Evolutionary conservation across 2,888 invertebrate genomes (phyloP), one percentile per base, ranked within the genome.

Genomic region (Hydrotaea diabolus): DNA sequence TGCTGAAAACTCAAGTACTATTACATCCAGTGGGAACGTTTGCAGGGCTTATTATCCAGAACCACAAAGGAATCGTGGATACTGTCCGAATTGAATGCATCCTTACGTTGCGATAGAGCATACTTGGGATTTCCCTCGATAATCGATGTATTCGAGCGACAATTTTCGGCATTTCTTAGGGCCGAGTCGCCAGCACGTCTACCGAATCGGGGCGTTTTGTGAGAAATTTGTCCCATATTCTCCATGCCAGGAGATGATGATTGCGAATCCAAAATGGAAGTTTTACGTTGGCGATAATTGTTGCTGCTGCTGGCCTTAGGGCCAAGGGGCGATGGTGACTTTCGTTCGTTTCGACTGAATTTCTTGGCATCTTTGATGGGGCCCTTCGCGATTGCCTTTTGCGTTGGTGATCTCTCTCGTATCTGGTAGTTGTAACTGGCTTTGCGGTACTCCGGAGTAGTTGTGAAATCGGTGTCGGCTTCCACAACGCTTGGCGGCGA

Each of bases 21-120:
- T 74, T 92, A 91, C 91, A 92, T 92, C 92, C 92, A 92, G 74
- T 89, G 89, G 87, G 89, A 90, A 86, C 91, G 90, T 80, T 91
- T 91, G 80, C 89, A 90, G 0, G 91, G 91, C 69, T 92, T 92
- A 64, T 84, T 80, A 36, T 92, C 89, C 2, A 92, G 87, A n/a
- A 92, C 91, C 74, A 92, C 89, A 88, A 92, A 92, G 1, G 92
- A 89, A 55, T 88, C 87, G 55, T 88, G 87, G 17, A 87, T 88
- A 49, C 87, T 88, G 39, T 89, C 89, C 0, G 86, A 84, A 23
- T 87, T 88, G n/a, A 86, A 89, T 57, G 88, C 89, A 39, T 86
- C 83, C 1, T 88, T 86, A 0, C 87, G 87, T 80, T 87, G 87
- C 26, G 87, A 88, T 13, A 89, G 73, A 0, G 89, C 86, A 87